Base-by-base conservation (phyloP, 2,797 vertebrate species). In the Coracias cyanogaster region DNA sequence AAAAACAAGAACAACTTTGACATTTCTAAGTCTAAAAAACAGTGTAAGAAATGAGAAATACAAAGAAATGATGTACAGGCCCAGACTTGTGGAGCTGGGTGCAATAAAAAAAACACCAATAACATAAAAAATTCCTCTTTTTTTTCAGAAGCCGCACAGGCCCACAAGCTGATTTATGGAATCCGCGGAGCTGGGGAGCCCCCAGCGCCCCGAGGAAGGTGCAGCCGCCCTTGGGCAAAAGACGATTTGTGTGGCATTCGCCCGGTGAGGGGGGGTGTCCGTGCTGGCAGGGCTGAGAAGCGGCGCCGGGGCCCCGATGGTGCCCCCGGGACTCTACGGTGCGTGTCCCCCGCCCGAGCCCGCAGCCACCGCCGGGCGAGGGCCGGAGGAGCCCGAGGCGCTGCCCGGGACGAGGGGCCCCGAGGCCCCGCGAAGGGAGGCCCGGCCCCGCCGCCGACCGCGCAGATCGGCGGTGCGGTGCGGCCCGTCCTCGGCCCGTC, bases 141-240 rank as follows among this genome's bases (percentile, higher is more conserved):
- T 20, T 15, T 24, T 15, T 25, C 37, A 58, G 73, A 70, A 43
- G 12, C 19, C 24, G 48, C 15, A 19, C 19, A 20, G 22, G 35
- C 21, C 54, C 31, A 5, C 37, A 6, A 0, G 12, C 11, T 3
- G 31, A 31, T 35, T 43, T 46, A 11, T 0, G 7, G 26, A 29
- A 26, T 5, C 20, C 7, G 10, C 0, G 11, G 18, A 7, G 43
- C 41, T 6, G 41, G 41, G 15, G 41, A 43, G 41, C 13, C 41
- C 41, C 15, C 41, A 43, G 41, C 41, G 41, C 62, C 35, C 57
- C 3, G 26, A 11, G 12, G 57, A 25, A 21, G 12, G 35, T 1
- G 52, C 73, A 29, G 69, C 24, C 10, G 12, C 41, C 70, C 46
- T 35, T 3, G 49, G 20, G 11, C 18, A 16, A 31, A 15, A 5